Base-by-base conservation (phyloP, 2,113 vertebrate species). In the Datnioides undecimradiatus region DNA sequence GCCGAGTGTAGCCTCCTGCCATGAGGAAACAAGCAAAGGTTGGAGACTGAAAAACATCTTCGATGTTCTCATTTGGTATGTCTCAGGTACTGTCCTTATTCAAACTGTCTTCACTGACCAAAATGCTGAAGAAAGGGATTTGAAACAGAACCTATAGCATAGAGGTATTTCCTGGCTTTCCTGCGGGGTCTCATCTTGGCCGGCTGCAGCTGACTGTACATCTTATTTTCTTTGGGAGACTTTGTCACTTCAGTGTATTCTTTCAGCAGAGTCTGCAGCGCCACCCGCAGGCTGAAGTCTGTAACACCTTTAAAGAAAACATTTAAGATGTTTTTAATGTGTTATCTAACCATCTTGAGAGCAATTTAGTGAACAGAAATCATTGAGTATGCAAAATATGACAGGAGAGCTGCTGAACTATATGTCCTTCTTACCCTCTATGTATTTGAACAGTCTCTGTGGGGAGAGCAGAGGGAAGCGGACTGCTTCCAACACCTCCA, bases 81-180 rank as follows among this genome's bases (percentile, higher is more conserved):
- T 31, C 3, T 27, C 29, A 48, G 19, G 6, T 17, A 11, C 1
- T 0, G 21, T 25, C 21, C 4, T 48, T 8, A 16, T 34, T 58
- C 40, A 8, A 46, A 16, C 1, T 23, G 7, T 25, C 5, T 36
- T 59, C 11, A 40, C 6, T 52, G 5, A 49, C 25, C 14, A 38
- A 38, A 62, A 40, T 16, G 29, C n/a, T 51, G 2, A 33, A 36
- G 3, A 21, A 33, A 14, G 13, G 7, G 1, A 38, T 52, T 2
- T 46, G 34, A 71, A 73, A 73, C 41, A 23, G 25, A 62, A 99
- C 98, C 98, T 93, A 99, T 96, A 72, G 96, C 97, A 85, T 99
- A 99, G 78, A 99, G 96, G 92, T 97, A 99, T 90, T 99, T 99
- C 85, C 98, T 96, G 60, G 98, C 98, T 94, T 99, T 99, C 89